A percentile compares a stretch with the other conserved stretches of the same genome.
These are phyloP conservation scores for Polylopha cassiicola DNA, from an alignment of 2,888 invertebrate genomes.

Conservation along the genomic window DNA sequence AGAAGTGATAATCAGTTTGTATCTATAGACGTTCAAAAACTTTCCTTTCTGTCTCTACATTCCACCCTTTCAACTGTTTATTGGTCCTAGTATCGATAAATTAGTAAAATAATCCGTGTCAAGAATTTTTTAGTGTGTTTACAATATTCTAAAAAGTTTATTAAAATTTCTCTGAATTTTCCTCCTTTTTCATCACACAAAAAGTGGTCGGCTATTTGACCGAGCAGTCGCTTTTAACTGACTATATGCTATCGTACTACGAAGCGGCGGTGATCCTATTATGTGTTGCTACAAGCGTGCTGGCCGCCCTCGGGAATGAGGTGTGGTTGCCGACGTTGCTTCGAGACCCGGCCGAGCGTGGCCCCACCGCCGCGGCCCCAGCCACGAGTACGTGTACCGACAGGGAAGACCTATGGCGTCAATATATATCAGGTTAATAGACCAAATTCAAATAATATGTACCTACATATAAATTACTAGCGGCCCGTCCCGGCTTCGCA, in stretches of 20 bases:
- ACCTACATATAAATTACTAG: too few species aligned
- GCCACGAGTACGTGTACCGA: constrained; percentile 28
- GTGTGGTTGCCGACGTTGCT: constrained; percentile 61
- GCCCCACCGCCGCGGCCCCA: constrained; percentile 36
- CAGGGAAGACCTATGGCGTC: constrained; percentile 37
- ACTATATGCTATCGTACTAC: constrained; percentile 53
- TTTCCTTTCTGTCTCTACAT: too few species aligned
- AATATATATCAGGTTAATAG: constrained; percentile 48
- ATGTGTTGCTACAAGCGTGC: constrained; percentile 57
- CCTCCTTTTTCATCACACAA: too few species aligned
- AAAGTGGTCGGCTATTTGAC: constrained; percentile 16
- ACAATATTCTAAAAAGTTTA: constrained; percentile 9
- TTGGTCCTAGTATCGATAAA: too few species aligned
- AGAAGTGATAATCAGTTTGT: too few species aligned
- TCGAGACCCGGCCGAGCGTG: constrained; percentile 52
- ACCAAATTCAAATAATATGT: too few species aligned
- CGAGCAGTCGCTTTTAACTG: constrained; percentile 19
- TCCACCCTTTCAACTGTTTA: too few species aligned
- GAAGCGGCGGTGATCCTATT: constrained; percentile 54
- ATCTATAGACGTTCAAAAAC: too few species aligned
- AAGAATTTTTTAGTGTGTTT: constrained; percentile 4
- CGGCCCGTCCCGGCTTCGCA: too few species aligned
- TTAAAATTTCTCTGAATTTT: too few species aligned
- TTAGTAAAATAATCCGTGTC: too few species aligned
- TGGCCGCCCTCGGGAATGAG: constrained; percentile 40